These are phyloP conservation scores for Brachyptera putata DNA, from an alignment of 2,888 invertebrate species.

Conservation along the genomic window DNA sequence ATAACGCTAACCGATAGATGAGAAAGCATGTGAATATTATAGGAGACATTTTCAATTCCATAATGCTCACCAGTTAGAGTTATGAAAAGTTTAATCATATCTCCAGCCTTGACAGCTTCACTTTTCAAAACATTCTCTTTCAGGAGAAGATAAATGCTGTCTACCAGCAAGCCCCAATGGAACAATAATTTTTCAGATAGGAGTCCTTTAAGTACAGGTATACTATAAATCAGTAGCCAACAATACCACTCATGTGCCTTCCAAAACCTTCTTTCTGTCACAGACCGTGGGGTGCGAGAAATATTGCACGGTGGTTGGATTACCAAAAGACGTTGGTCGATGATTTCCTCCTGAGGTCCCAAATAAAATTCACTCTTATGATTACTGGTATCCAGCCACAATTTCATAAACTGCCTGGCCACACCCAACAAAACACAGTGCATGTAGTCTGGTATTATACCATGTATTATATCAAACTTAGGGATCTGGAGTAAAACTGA, in stretches of 20 bases:
- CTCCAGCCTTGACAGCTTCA: slow-evolving; percentile 25
- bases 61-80: slow-evolving; percentile 1
- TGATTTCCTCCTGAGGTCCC: neutral
- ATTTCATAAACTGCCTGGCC: slow-evolving; percentile 24
- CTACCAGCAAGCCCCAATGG: slow-evolving; percentile 33
- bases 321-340: slow-evolving; percentile 3
- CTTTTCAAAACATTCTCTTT: slow-evolving; percentile 26
- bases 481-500: slow-evolving; percentile 22
- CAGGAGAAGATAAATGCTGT: slow-evolving; percentile 28
- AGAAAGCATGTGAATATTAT: slow-evolving; percentile 10
- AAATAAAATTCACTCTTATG: slow-evolving; percentile 15
- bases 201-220: slow-evolving; percentile 21
- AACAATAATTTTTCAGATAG: slow-evolving; percentile 18
- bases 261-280: slow-evolving; percentile 32
- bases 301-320: slow-evolving; percentile 6
- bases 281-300: slow-evolving; percentile 16
- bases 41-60: slow-evolving; percentile 8
- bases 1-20: slow-evolving; percentile 2
- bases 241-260: slow-evolving; percentile 24
- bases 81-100: slow-evolving; percentile 5
- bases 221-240: slow-evolving; percentile 33
- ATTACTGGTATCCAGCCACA: slow-evolving; percentile 26
- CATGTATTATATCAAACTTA: slow-evolving; percentile 32
- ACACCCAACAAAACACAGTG: slow-evolving; percentile 29
- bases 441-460: slow-evolving; percentile 33